Percentiles rank a stretch among this genome's conserved stretches.
phyloP scores from a whole-genome alignment of 2,888 invertebrate genomes.

The Laothoe populi region DNA sequence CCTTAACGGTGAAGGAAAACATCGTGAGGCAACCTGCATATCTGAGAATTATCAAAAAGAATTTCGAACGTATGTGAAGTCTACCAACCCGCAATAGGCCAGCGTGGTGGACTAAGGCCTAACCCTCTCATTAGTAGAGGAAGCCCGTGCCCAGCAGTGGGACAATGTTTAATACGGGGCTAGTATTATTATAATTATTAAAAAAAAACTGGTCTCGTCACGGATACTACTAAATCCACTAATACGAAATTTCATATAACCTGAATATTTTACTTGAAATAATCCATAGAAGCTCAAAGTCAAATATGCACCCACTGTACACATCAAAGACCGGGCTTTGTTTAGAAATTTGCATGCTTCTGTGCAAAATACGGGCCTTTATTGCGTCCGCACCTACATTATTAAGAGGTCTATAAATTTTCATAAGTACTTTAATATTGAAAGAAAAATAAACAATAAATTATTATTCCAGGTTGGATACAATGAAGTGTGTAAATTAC shows the following conservation, averaged over 20 bases:
- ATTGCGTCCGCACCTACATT: constrained; percentile 15
- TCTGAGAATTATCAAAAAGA: too few relatives aligned
- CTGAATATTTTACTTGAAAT: neutral
- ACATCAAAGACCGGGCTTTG: constrained; percentile 36
- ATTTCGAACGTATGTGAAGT: too few relatives aligned
- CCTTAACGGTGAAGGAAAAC: too few relatives aligned
- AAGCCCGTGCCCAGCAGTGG: too few relatives aligned
- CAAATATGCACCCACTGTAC: constrained; percentile 22
- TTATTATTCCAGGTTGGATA: neutral
- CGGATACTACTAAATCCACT: neutral
- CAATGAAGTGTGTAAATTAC: too few relatives aligned
- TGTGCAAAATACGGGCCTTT: constrained; percentile 25
- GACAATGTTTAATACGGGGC: too few relatives aligned
- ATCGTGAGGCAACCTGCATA: too few relatives aligned
- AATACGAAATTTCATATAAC: neutral
- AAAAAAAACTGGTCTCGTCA: too few relatives aligned
- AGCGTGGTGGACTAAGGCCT: too few relatives aligned
- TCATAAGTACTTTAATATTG: constrained; percentile 17
- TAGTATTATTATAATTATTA: too few relatives aligned
- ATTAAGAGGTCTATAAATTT: constrained; percentile 8
- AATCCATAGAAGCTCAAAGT: constrained; percentile 1
- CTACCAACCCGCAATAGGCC: too few relatives aligned
- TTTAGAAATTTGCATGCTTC: constrained; percentile 42
- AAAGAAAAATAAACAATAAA: neutral
- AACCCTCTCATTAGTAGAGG: too few relatives aligned